Percentiles rank a stretch among this genome's conserved stretches.
These are phyloP conservation scores for Turnix velox DNA, from an alignment of 2,113 vertebrate species.

Conservation along the genomic window DNA sequence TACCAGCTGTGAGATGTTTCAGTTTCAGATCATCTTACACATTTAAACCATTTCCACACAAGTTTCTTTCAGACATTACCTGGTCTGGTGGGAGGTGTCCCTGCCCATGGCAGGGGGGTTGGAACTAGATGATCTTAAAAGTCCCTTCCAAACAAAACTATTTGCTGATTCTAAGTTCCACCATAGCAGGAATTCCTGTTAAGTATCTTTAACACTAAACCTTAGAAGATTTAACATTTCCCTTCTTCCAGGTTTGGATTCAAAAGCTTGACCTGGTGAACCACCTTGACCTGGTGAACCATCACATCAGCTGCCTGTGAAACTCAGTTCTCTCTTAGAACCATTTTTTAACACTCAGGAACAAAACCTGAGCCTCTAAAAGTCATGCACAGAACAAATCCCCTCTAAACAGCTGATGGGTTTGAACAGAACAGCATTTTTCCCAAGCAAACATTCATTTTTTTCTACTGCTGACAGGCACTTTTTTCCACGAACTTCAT, in stretches of 20 bases:
- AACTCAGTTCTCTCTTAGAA: background rate
- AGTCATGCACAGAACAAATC: background rate
- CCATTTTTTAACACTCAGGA: background rate
- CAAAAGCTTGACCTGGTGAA: background rate
- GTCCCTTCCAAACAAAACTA: no score
- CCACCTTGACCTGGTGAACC: background rate
- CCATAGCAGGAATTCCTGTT: accelerated
- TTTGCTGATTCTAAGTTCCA: no score
- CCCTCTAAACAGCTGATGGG: accelerated
- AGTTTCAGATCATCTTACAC: no score
- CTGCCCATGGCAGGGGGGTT: no score
- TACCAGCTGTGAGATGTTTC: no score
- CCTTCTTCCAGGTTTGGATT: background rate
- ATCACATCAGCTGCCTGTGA: background rate
- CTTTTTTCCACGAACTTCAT: background rate
- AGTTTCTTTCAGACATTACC: no score
- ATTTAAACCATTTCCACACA: no score
- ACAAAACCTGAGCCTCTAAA: background rate
- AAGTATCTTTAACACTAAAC: background rate
- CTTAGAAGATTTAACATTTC: background rate
- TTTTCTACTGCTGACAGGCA: background rate
- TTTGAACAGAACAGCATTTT: background rate
- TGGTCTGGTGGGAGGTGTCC: no score
- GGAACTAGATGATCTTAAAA: no score
- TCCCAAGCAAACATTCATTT: accelerated